These are phyloP conservation scores for Steatornis caripensis DNA, from an alignment of 2,113 vertebrate genomes.

Conservation along the genomic window DNA sequence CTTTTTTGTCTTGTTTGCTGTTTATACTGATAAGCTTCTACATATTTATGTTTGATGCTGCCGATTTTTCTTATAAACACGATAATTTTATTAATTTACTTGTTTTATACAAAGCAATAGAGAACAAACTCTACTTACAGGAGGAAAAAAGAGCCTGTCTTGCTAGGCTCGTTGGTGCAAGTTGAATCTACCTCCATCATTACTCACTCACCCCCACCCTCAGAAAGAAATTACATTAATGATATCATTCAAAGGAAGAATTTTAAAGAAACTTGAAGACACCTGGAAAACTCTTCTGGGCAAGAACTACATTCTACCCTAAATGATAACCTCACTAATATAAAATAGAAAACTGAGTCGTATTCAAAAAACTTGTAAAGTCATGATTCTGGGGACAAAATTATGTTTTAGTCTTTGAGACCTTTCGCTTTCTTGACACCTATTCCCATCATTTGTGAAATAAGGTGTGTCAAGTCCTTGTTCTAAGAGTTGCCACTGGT, in stretches of 20 bases:
- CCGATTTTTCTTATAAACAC: neutral
- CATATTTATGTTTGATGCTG: neutral
- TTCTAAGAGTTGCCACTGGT: neutral
- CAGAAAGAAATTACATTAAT: neutral
- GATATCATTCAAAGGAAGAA: neutral
- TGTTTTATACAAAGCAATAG: neutral
- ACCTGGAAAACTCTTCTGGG: neutral
- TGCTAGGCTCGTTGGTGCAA: neutral
- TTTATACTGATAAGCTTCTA: neutral
- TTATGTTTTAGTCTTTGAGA: neutral
- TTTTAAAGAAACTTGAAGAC: neutral
- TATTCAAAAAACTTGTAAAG: neutral
- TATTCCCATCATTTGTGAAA: neutral
- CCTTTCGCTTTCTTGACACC: neutral
- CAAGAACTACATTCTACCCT: neutral
- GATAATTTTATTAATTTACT: neutral
- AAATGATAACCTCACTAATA: neutral
- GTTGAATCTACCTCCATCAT: neutral
- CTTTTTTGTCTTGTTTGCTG: neutral
- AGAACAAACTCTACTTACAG: neutral
- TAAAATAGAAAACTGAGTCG: neutral
- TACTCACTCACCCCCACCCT: neutral
- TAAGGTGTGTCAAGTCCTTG: neutral
- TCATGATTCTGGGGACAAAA: neutral
- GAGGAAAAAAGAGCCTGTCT: neutral